Evolutionary conservation across 2,888 invertebrate species (phyloP).

Genomic region (Alsophila aescularia): DNA sequence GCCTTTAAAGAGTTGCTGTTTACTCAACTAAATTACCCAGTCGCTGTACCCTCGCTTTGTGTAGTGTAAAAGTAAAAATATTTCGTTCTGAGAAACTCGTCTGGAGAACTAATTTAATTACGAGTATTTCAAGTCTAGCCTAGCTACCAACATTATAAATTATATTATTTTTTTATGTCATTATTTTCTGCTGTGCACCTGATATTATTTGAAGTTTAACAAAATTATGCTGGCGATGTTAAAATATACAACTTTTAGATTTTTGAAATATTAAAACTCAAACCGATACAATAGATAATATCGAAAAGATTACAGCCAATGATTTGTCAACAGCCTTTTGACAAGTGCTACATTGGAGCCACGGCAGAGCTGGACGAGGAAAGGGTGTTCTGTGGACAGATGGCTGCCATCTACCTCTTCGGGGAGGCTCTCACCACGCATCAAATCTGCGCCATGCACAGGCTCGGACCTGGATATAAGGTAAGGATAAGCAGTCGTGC

Average conservation of each 20-base stretch:
- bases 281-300: neutral
- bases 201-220: too few species aligned
- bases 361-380: constrained; percentile 98
- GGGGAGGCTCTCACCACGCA: constrained; percentile 98
- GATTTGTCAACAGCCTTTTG: constrained; percentile 91
- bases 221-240: too few species aligned
- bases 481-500: constrained; percentile 74
- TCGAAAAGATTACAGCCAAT: neutral
- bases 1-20: neutral
- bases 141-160: too few species aligned
- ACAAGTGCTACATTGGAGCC: constrained; percentile 99
- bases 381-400: constrained; percentile 99
- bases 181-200: too few species aligned
- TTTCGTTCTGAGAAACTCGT: neutral
- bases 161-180: neutral
- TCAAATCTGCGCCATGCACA: constrained; percentile 99
- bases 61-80: neutral
- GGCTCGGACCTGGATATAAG: constrained; percentile 99
- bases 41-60: neutral
- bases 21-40: neutral
- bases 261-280: too few species aligned
- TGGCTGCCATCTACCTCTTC: constrained; percentile 99
- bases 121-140: neutral
- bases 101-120: neutral
- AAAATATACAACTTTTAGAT: too few species aligned